Evolutionary conservation across 2,888 invertebrate genomes (phyloP), one percentile per base, ranked within the genome.

Genomic region (Agrypnus murinus): DNA sequence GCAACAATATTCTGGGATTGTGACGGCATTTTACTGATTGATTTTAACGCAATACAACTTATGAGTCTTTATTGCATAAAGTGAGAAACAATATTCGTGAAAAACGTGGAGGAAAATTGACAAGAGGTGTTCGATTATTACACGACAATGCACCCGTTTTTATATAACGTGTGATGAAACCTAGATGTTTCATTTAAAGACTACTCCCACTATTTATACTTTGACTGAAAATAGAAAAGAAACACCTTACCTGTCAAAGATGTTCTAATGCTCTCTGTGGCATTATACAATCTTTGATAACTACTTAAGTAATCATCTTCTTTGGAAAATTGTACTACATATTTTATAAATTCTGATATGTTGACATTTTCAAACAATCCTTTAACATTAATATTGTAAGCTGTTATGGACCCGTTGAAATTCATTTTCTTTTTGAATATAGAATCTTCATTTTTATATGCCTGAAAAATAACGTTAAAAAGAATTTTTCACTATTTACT

Each of bases 291-390:
- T 48, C 75, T 77, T 0, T 84, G 77, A 62, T 83, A 82, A 40
- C 84, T 79, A 0, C 81, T 81, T 25, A 25, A 25, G 71, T 84
- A 82, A 36, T 87, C 81, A 70, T 80, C 79, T 2, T 81, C 78
- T 14, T 79, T 38, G 12, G 69, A 72, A 10, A 81, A 77, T 65
- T 77, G 75, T 0, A 80, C 78, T 25, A 85, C 71, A 65, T 84
- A 82, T 3, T 70, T 48, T n/a, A 85, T 69, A 12, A 85, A 74
- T 36, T 80, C 71, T 0, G 79, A 73, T 32, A 86, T 75, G 62
- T 85, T 82, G 2, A 84, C 75, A 40, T 81, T 81, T 64, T 83
- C 78, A 67, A 80, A 83, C 2, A 78, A 67, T 50, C 80, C 77
- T 36, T 83, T 76, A 19, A 85, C 69, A 32, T 78, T 75, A 4